Conservation (phyloP, 2,888 invertebrate species). For the Phalera bucephala region DNA sequence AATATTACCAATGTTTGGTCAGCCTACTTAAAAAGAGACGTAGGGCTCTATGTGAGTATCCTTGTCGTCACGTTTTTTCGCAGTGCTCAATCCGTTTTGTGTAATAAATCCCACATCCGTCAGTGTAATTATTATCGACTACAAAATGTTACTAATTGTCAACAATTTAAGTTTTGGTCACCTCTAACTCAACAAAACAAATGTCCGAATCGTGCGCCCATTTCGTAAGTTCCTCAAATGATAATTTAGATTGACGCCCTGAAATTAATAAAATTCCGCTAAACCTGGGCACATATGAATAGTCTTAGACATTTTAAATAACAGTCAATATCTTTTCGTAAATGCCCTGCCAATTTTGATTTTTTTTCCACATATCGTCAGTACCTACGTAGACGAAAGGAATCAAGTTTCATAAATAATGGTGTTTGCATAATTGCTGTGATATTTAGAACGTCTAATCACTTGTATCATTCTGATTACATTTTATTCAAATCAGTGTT, state of each 20-base stretch:
- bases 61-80: no score
- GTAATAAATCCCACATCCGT: no score
- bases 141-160: neutral
- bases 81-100: no score
- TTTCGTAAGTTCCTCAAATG: conserved; percentile 80
- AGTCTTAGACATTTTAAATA: conserved; percentile 28
- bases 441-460: conserved; percentile 42
- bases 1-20: no score
- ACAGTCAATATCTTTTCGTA: conserved; percentile 30
- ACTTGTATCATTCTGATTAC: conserved; percentile 28
- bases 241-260: conserved; percentile 71
- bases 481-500: conserved; percentile 40
- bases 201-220: conserved; percentile 82
- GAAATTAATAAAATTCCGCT: conserved; percentile 42
- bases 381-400: conserved; percentile 69
- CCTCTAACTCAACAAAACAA: conserved; percentile 75
- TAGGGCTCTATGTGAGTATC: no score
- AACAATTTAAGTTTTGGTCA: conserved; percentile 15
- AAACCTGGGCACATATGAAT: conserved; percentile 34
- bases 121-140: no score
- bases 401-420: conserved; percentile 79
- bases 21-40: no score
- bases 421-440: conserved; percentile 65
- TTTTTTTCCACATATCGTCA: conserved; percentile 45
- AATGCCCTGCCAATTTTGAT: conserved; percentile 40